A percentile compares a stretch with the other conserved stretches of the same genome.
phyloP scores from a whole-genome alignment of 2,113 vertebrate species.

The Bungarus multicinctus region DNA sequence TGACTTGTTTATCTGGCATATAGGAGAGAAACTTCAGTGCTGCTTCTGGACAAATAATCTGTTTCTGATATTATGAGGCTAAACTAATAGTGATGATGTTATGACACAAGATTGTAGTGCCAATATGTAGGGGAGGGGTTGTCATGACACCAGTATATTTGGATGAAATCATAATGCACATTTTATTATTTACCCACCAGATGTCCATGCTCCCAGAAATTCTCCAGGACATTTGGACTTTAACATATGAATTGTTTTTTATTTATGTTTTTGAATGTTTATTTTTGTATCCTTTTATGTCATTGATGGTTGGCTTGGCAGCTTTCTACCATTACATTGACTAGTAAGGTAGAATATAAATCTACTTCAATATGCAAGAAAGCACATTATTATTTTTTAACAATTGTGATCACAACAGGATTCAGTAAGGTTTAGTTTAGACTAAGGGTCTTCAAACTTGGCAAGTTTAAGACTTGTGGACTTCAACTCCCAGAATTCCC shows the following conservation, averaged over 20 bases:
- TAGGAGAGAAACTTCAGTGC: background rate
- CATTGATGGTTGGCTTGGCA: background rate
- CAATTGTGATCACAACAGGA: background rate
- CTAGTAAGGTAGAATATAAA: background rate
- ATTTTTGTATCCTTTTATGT: background rate
- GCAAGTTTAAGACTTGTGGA: too few relatives aligned
- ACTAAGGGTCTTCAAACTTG: background rate
- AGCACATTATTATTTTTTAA: background rate
- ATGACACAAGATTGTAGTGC: background rate
- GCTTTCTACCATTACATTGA: background rate
- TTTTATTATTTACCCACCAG: background rate
- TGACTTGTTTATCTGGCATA: background rate
- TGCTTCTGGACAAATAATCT: background rate
- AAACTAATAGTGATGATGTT: background rate
- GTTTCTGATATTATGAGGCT: background rate
- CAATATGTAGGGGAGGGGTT: background rate
- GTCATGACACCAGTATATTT: background rate
- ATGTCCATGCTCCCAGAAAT: background rate
- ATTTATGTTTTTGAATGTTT: background rate
- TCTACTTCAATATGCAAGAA: background rate
- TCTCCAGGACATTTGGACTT: background rate
- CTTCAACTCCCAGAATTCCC: too few relatives aligned
- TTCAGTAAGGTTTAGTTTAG: background rate
- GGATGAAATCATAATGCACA: background rate
- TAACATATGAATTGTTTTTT: background rate